These are phyloP conservation scores for Diabrotica balteata DNA, from an alignment of 2,888 invertebrate species.

Conservation along the genomic window DNA sequence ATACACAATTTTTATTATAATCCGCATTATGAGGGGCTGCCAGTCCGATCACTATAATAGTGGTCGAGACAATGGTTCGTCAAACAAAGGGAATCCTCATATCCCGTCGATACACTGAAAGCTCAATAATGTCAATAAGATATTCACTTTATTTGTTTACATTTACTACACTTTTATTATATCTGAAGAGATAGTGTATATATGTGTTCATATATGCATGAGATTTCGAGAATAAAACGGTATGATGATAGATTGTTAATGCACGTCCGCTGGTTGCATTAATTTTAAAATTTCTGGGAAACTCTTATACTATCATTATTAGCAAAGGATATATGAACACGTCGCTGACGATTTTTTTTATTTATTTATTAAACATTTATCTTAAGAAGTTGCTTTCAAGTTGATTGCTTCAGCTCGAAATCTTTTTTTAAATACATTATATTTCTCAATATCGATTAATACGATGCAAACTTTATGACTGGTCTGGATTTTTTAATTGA, in stretches of 20 bases:
- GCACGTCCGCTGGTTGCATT: constrained; percentile 13
- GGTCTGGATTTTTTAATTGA: no score
- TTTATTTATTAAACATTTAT: no score
- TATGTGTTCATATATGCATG: constrained; percentile 33
- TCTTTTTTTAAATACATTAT: no score
- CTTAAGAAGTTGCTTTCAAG: no score
- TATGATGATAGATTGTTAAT: constrained; percentile 25
- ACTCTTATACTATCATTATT: no score
- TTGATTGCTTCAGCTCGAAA: no score
- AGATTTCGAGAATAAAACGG: constrained; percentile 24
- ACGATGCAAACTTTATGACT: no score
- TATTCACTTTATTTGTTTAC: constrained; percentile 47
- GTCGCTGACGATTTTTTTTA: no score
- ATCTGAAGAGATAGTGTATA: constrained; percentile 36
- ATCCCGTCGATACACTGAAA: constrained; percentile 44
- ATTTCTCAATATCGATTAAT: no score
- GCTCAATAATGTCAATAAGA: constrained; percentile 48
- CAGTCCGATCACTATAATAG: constrained; percentile 27
- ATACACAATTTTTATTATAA: no score
- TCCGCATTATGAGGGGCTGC: no score
- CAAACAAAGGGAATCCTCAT: constrained; percentile 47
- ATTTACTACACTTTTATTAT: constrained; percentile 43
- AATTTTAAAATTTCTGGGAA: constrained; percentile 21
- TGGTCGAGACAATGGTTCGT: constrained; percentile 48
- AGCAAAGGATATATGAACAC: no score